Evolutionary conservation across 2,113 vertebrate species (phyloP).

Genomic region (Pelecanoides urinatrix): DNA sequence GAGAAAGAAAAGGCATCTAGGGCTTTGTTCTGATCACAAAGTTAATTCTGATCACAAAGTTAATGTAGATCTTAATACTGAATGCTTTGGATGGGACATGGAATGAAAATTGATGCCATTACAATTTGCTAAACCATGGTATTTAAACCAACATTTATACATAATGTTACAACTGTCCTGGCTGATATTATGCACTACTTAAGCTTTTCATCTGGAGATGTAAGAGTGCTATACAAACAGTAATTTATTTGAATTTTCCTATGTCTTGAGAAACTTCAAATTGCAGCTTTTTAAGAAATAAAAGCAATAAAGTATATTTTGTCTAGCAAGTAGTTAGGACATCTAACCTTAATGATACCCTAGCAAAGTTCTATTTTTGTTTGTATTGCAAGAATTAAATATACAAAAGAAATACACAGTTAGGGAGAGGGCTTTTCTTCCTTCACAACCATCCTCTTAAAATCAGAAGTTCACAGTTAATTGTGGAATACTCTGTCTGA

Average conservation of each 20-base stretch:
- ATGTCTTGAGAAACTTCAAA: background rate
- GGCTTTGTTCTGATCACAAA: background rate
- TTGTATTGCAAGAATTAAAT: background rate
- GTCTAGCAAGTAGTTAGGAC: background rate
- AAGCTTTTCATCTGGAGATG: background rate
- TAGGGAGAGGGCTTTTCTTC: background rate
- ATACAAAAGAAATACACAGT: background rate
- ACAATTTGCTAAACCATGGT: background rate
- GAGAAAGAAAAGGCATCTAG: background rate
- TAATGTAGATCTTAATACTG: background rate
- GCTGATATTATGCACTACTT: background rate
- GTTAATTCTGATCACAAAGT: background rate
- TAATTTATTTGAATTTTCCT: background rate
- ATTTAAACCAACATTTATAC: background rate
- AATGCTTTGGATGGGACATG: background rate
- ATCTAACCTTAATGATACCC: background rate
- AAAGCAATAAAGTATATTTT: background rate
- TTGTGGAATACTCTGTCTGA: background rate
- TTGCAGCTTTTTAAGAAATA: background rate
- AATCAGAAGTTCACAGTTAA: background rate
- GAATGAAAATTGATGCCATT: background rate
- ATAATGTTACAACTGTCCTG: background rate
- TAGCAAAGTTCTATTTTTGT: background rate
- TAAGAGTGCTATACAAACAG: background rate
- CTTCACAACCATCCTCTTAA: background rate